These are phyloP conservation scores for Ctenopoma multispine DNA, from an alignment of 2,797 vertebrate genomes.

Conservation along the genomic window DNA sequence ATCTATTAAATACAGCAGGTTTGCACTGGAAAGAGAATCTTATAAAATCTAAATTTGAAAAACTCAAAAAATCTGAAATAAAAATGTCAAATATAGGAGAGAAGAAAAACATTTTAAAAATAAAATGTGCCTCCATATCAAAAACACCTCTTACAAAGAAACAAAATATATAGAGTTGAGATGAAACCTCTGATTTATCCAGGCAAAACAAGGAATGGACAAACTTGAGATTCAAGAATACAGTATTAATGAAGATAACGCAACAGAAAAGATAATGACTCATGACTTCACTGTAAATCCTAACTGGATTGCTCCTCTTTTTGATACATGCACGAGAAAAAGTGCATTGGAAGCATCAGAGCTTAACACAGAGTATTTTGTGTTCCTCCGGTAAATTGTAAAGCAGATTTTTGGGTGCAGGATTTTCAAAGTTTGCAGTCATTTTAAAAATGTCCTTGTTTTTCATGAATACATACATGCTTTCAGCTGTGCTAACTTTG, in stretches of 20 bases:
- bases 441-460: too few relatives aligned
- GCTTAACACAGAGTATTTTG: slow-evolving; percentile 11
- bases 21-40: slow-evolving; percentile 22
- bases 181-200: slow-evolving; percentile 28
- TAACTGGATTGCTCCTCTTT: not conserved
- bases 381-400: slow-evolving; percentile 29
- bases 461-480: too few relatives aligned
- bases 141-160: not conserved
- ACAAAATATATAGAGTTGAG: not conserved
- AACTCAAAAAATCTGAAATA: not conserved
- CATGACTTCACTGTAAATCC: too few relatives aligned
- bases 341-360: slow-evolving; percentile 15
- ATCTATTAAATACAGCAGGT: slow-evolving; percentile 31
- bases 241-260: not conserved
- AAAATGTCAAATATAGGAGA: not conserved
- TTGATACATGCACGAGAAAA: not conserved
- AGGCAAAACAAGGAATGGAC: not conserved
- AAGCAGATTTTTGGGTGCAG: not conserved
- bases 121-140: not conserved
- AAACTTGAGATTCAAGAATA: slow-evolving; percentile 2
- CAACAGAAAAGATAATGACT: not conserved
- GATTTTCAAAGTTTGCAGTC: not conserved
- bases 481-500: too few relatives aligned
- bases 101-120: not conserved
- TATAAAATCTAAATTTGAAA: not conserved